Conservation (phyloP, 2,113 vertebrate species). For the Mesocricetus auratus region DNA sequence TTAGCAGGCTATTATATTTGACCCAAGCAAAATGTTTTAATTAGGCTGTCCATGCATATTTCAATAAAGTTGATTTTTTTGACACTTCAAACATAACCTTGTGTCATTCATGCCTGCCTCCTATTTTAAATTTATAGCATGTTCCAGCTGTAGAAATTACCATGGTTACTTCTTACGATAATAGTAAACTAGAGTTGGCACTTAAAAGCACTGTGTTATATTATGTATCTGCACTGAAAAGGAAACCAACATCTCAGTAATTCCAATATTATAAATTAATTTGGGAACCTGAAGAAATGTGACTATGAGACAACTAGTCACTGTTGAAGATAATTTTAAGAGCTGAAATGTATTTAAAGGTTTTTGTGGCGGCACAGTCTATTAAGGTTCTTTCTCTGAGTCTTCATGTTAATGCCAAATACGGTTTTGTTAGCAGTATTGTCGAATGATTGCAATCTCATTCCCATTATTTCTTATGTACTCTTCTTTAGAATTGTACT, state of each 20-base stretch:
- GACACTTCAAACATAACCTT: slow-evolving; percentile 80
- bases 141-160: slow-evolving; percentile 71
- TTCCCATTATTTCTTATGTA: neutral
- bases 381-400: slow-evolving; percentile 30
- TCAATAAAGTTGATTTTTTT: slow-evolving; percentile 72
- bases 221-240: slow-evolving; percentile 58
- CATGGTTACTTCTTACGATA: slow-evolving; percentile 77
- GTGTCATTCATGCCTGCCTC: slow-evolving; percentile 61
- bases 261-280: slow-evolving; percentile 46
- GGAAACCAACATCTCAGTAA: slow-evolving; percentile 48
- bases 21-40: slow-evolving; percentile 77
- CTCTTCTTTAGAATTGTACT: neutral
- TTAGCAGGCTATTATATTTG: slow-evolving; percentile 67
- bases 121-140: slow-evolving; percentile 74
- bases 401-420: slow-evolving; percentile 40
- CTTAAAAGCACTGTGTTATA: slow-evolving; percentile 51
- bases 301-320: neutral
- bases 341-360: neutral
- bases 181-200: slow-evolving; percentile 57
- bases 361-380: neutral
- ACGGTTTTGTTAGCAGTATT: slow-evolving; percentile 20
- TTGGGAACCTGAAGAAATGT: slow-evolving; percentile 25
- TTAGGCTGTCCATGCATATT: slow-evolving; percentile 70
- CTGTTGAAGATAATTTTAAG: neutral
- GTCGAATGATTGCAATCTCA: neutral